A percentile compares a stretch with the other conserved stretches of the same genome.
These are phyloP conservation scores for Troglohyphantes excavatus DNA, from an alignment of 2,888 invertebrate species.

Conservation along the genomic window DNA sequence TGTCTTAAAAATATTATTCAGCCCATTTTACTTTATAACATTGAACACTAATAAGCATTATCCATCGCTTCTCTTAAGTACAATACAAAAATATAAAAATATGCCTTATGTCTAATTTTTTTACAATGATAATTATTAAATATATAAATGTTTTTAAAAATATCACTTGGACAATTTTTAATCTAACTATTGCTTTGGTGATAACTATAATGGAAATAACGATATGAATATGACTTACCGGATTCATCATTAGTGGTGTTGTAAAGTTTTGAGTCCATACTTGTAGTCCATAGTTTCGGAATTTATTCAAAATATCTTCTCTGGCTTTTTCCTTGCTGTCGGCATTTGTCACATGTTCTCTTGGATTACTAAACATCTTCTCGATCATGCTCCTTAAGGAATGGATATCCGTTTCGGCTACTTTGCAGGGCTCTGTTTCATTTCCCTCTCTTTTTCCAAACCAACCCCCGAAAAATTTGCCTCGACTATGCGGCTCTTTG, in stretches of 20 bases:
- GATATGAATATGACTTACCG: constrained; percentile 43
- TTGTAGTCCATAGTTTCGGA: constrained; percentile 67
- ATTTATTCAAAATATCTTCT: constrained; percentile 72
- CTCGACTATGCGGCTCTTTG: constrained; percentile 7
- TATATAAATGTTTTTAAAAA: too few relatives aligned
- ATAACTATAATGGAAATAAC: too few relatives aligned
- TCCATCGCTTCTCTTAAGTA: too few relatives aligned
- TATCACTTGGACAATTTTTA: too few relatives aligned
- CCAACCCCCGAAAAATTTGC: constrained; percentile 48
- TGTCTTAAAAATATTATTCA: too few relatives aligned
- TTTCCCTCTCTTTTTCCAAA: constrained; percentile 47
- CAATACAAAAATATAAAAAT: too few relatives aligned
- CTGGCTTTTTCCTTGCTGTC: constrained; percentile 72
- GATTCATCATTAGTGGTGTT: constrained; percentile 51
- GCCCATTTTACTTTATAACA: too few relatives aligned
- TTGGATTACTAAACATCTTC: constrained; percentile 73
- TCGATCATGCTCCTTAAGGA: constrained; percentile 76
- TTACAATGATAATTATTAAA: too few relatives aligned
- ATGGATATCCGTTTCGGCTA: constrained; percentile 67
- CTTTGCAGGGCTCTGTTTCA: constrained; percentile 67
- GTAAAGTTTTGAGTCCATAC: constrained; percentile 77
- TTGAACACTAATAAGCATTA: too few relatives aligned
- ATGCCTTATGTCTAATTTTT: background rate
- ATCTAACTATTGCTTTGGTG: too few relatives aligned
- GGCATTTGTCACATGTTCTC: constrained; percentile 54